Base-by-base conservation (phyloP, 1,140 invertebrate genomes). In the Nasonia longicornis region DNA sequence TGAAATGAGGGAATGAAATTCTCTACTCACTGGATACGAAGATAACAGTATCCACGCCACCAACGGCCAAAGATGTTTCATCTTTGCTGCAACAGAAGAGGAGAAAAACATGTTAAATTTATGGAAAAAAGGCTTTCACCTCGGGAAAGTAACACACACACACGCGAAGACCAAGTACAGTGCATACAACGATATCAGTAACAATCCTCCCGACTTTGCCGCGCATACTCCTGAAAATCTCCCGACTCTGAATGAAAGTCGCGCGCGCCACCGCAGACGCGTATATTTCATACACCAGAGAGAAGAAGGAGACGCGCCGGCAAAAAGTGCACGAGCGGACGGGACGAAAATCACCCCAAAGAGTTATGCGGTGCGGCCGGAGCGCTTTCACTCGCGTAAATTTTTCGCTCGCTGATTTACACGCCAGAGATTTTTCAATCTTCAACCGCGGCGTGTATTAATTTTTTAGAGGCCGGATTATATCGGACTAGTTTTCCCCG, bases 31-130 rank as follows among this genome's bases (percentile, higher is more conserved):
- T 84, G 92, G 91, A 92, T 87, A 92, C 85, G 90, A 91, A 85
- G 91, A 91, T 90, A 93, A 91, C 89, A 93, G 89, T 91, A 93
- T 93, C 93, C 93, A 94, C 89, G 91, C 92, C 92, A 93, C 92
- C 92, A 94, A 92, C 91, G 93, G 93, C 92, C 93, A 93, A 93
- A 94, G 93, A 92, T 93, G 92, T 92, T 94, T 94, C 93, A 94
- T 94, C 93, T 94, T 94, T 91, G 92, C 93, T 94, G 90, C 63
- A 93, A 84, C 86, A 86, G 90, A 83, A 89, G 85, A 84, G 86
- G 86, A 86, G 77, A 45, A 26, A 12, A 86, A 85, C 87, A 83
- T 70, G 52, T 20, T 58, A 58, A 58, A n/a, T n/a, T 16, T 52
- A 14, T 20, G 38, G 2, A 58, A 58, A n/a, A 58, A 58, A 58